Base-by-base conservation (phyloP, 2,888 invertebrate genomes). In the Phortica magna region DNA sequence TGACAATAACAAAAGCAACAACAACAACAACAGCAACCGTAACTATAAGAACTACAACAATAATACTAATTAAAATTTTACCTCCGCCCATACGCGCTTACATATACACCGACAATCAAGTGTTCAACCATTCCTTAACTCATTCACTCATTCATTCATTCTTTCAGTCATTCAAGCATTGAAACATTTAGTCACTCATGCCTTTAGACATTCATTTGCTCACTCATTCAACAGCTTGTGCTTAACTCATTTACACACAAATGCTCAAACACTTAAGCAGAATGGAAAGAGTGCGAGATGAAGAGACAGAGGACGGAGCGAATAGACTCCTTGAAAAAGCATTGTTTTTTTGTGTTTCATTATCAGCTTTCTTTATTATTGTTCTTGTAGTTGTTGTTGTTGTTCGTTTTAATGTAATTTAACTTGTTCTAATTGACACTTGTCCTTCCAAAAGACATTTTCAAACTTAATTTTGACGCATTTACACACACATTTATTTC, bases 401-500 rank as follows among this genome's bases (percentile, higher is more conserved):
- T 55, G 48, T 70, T 59, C 57, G 78, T 79, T 80, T 83, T 82
- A 85, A 83, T 83, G 81, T 84, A 84, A 82, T 83, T 80, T 84
- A 82, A 84, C 80, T 86, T 86, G 83, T 85, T 88, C 83, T 87
- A 82, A 84, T 85, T 83, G 84, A 84, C 82, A 83, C 84, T 88
- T 79, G 85, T 83, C 77, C 81, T 76, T 83, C 81, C 79, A 79
- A 87, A 83, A 79, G 84, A 84, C 82, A 83, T 83, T 83, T 80
- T 82, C 80, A 77, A 86, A 87, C 88, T 86, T 89, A 88, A 88
- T 89, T 90, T 87, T 83, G 88, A 89, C 89, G 85, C 89, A 90
- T 89, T 89, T 87, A 89, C 90, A 89, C 85, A 83, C 80, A 88
- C 86, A 89, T 88, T 89, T 88, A 89, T 89, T 87, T 89, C 89